Base-by-base conservation (phyloP, 53 echinoderm and acorn worm species). In the Mesocentrotus franciscanus region DNA sequence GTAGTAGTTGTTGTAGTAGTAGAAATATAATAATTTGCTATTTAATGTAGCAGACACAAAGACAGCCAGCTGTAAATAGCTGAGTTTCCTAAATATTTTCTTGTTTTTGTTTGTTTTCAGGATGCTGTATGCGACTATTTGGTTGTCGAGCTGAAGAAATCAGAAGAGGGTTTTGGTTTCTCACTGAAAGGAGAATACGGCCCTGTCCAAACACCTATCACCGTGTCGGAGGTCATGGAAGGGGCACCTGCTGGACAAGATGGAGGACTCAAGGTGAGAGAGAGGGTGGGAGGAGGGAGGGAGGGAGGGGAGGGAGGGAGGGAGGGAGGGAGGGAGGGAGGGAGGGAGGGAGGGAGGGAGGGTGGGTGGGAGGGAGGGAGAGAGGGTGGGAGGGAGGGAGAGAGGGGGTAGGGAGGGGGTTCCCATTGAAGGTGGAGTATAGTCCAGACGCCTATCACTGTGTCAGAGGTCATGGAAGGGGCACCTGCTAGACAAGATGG, bases 81-180 rank as follows among this genome's bases (percentile, higher is more conserved):
- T 64, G 2, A 61, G 15, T 13, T 61, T 2, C 26, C 71, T 26
- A 71, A 71, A 85, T 27, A 10, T 22, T 89, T 66, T 64, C 24
- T 39, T 59, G 70, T 35, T 66, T 92, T 5, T 20, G 1, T 49
- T 4, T 75, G 26, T 13, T 61, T 83, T 32, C 94, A 94, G 95
- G 95, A 94, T 64, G 16, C 14, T 20, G 15, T 30, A 24, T 94
- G 87, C 36, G 85, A 94, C 68, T 94, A 68, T 15, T 4, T 94
- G 62, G 22, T n/a, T 10, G 15, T 94, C 95, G 68, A 9, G 11
- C 71, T 94, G 85, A 55, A 94, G 95, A 85, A 68, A 62, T 85
- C 95, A 2, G 39, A 62, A 1, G 95, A 94, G 87, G 95, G 95
- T 24, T 94, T 26, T 85, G 95, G 95, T 10, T 94, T 94, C 71